A percentile compares a stretch with the other conserved stretches of the same genome.
Evolutionary conservation across 2,888 invertebrate species (phyloP).

Genomic region (Zhengitettix transpicula): DNA sequence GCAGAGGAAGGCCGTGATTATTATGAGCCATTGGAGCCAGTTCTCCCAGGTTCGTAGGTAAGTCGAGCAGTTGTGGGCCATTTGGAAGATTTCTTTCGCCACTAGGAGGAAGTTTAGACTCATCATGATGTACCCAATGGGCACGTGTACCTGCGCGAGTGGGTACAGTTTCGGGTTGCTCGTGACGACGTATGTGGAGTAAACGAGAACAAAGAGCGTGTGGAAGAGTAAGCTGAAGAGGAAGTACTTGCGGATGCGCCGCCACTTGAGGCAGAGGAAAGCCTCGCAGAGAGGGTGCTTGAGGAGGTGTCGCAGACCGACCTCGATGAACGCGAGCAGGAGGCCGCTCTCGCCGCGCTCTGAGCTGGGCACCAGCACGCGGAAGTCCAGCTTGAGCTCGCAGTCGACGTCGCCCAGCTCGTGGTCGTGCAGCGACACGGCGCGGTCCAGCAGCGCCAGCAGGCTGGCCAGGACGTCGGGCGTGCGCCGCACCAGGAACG

Average conservation of each 20-base stretch:
- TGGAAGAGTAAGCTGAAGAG: slow-evolving; percentile 62
- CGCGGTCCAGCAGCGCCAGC: slow-evolving; percentile 51
- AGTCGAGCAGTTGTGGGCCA: slow-evolving; percentile 51
- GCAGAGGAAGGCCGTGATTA: slow-evolving; percentile 50
- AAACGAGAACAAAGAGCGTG: slow-evolving; percentile 54
- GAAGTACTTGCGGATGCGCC: slow-evolving; percentile 65
- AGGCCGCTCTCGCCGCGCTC: slow-evolving; percentile 52
- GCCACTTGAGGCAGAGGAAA: slow-evolving; percentile 70
- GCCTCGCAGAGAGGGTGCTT: slow-evolving; percentile 71
- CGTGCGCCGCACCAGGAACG: slow-evolving; percentile 68
- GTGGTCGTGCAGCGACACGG: slow-evolving; percentile 64
- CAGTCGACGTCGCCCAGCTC: slow-evolving; percentile 76
- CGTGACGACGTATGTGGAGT: slow-evolving; percentile 49
- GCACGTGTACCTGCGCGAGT: not conserved
- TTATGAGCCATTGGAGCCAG: slow-evolving; percentile 65
- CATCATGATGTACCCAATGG: slow-evolving; percentile 30
- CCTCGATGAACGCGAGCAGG: slow-evolving; percentile 55
- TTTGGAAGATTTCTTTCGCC: slow-evolving; percentile 60
- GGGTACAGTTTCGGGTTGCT: not conserved
- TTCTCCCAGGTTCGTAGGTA: slow-evolving; percentile 72
- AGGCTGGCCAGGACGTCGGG: slow-evolving; percentile 64
- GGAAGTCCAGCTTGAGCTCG: slow-evolving; percentile 53
- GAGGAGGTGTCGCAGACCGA: slow-evolving; percentile 59
- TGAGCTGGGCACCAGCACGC: slow-evolving; percentile 22
- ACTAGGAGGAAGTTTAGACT: slow-evolving; percentile 14